phyloP scores from a whole-genome alignment of 2,888 invertebrate species.

The Neocrepidodera transversa region DNA sequence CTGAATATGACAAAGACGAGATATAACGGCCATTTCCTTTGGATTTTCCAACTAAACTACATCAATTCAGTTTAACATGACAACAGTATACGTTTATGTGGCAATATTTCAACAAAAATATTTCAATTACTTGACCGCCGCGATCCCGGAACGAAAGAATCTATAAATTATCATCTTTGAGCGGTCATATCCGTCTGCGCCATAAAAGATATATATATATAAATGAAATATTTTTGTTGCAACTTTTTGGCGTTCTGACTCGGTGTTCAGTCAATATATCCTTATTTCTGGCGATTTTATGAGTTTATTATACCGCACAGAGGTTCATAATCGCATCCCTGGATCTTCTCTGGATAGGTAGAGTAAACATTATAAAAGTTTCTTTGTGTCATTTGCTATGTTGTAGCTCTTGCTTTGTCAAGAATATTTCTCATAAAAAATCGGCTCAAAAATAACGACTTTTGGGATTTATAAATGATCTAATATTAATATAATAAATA shows the following conservation, averaged over 20 bases:
- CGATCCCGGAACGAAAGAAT: constrained; percentile 43
- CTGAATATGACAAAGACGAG: constrained; percentile 28
- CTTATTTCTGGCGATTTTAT: constrained; percentile 63
- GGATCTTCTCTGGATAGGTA: constrained; percentile 14
- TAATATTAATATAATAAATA: too few species aligned
- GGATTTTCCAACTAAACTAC: constrained; percentile 42
- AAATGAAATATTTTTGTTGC: constrained; percentile 60
- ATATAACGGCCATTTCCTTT: constrained; percentile 29
- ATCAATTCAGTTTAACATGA: constrained; percentile 59
- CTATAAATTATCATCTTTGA: constrained; percentile 56
- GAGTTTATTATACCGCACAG: constrained; percentile 62
- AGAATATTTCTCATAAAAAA: not conserved
- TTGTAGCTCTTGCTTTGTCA: not conserved
- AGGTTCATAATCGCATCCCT: constrained; percentile 57
- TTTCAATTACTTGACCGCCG: constrained; percentile 58
- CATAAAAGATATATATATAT: constrained; percentile 60
- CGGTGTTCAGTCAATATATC: constrained; percentile 61
- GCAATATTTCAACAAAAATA: constrained; percentile 57
- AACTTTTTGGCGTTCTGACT: constrained; percentile 54
- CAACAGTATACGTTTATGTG: constrained; percentile 54
- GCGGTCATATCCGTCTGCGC: constrained; percentile 53
- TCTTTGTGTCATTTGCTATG: constrained; percentile 1
- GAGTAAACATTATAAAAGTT: constrained; percentile 12
- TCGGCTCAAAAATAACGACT: too few species aligned
- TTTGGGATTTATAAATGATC: too few species aligned